Percentiles rank a stretch among this genome's conserved stretches.
These are phyloP conservation scores for Glyphotaelius pellucidus DNA, from an alignment of 2,888 invertebrate genomes.

Conservation along the genomic window DNA sequence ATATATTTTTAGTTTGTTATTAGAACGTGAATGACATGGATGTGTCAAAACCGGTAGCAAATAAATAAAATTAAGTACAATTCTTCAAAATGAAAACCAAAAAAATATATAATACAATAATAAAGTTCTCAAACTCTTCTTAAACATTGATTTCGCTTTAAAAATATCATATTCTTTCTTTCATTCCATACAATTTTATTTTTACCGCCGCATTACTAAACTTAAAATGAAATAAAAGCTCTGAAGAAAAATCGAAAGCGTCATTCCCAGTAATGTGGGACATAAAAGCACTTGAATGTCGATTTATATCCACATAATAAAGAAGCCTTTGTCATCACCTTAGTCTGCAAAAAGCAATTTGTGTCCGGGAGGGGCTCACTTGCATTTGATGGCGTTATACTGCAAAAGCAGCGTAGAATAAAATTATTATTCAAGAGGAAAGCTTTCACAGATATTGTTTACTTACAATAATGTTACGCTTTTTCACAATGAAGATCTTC, in stretches of 20 bases:
- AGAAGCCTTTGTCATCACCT: conserved; percentile 45
- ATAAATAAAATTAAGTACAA: too few relatives aligned
- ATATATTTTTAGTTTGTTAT: too few relatives aligned
- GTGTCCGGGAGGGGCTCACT: conserved; percentile 50
- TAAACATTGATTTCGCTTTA: neutral
- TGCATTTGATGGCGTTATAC: conserved; percentile 46
- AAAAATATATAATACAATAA: too few relatives aligned
- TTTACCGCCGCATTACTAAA: neutral
- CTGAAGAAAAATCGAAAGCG: conserved; percentile 35
- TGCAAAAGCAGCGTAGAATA: neutral
- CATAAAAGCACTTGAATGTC: conserved; percentile 42
- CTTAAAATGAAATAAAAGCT: neutral
- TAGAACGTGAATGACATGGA: too few relatives aligned
- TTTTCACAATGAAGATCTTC: neutral
- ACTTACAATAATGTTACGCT: neutral
- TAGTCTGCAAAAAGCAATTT: conserved; percentile 51
- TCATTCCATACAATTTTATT: neutral
- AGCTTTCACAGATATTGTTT: conserved; percentile 6
- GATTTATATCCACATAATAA: conserved; percentile 43
- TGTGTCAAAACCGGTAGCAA: too few relatives aligned
- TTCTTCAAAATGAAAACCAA: too few relatives aligned
- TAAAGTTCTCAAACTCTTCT: neutral
- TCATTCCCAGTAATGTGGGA: conserved; percentile 38
- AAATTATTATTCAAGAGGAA: neutral
- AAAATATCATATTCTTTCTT: neutral